These are phyloP conservation scores for Chaetops frenatus DNA, from an alignment of 2,113 vertebrate species.

Conservation along the genomic window DNA sequence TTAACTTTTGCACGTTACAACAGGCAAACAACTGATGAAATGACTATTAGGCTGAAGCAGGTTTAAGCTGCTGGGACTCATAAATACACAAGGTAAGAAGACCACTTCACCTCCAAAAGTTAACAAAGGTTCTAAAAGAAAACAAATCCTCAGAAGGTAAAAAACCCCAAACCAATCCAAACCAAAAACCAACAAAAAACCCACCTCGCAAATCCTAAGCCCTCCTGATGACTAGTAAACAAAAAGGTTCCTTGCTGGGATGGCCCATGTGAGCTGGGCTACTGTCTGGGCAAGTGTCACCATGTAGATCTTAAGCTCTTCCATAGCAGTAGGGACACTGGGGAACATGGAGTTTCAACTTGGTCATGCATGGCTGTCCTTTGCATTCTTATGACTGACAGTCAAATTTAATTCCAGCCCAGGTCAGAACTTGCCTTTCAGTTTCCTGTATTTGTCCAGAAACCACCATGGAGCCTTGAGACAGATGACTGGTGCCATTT, in stretches of 20 bases:
- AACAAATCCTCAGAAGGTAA: background rate
- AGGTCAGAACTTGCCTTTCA: background rate
- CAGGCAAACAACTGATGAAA: background rate
- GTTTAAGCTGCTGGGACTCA: background rate
- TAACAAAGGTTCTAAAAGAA: background rate
- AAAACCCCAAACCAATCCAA: background rate
- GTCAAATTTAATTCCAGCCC: background rate
- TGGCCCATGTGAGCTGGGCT: background rate
- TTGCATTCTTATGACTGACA: background rate
- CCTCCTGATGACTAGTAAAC: background rate
- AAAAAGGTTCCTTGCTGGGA: background rate
- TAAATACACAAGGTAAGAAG: background rate
- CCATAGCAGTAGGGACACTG: background rate
- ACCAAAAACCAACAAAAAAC: background rate
- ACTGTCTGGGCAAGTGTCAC: background rate
- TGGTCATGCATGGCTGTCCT: background rate
- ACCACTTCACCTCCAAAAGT: background rate
- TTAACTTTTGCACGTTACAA: background rate
- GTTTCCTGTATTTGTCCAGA: background rate
- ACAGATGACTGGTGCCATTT: background rate
- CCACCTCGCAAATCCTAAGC: background rate
- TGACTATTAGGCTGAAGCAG: background rate
- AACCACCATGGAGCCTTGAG: background rate
- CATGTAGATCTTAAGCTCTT: background rate
- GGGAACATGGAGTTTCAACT: background rate